Base-by-base conservation (phyloP, 2,797 vertebrate species). In the Triplophysa bombifrons region DNA sequence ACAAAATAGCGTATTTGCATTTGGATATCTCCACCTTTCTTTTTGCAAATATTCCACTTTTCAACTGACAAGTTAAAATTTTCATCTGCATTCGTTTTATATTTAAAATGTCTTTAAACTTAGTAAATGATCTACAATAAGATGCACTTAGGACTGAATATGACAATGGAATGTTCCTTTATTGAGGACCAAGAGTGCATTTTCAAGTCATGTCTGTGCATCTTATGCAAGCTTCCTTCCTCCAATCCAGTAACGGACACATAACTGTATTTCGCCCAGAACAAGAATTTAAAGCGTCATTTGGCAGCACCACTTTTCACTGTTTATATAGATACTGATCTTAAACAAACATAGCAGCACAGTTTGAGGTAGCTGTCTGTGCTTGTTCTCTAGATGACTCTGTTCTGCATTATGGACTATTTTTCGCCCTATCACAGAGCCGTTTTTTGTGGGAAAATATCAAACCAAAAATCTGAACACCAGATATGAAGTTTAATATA, bases 281-380 rank as follows among this genome's bases (percentile, higher is more conserved):
- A 79, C 77, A 44, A 70, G 76, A 80, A 58, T 80, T 73, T 30
- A 65, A 80, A 74, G 64, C 74, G 27, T 61, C 67, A 72, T 83
- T 84, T 81, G 81, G 56, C 66, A 71, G 38, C 48, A 56, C 19
- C 2, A 72, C 55, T 46, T 81, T 80, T 79, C 34, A 61, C 65
- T 73, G 68, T 75, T 69, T 48, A 76, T 48, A 38, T 12, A 81
- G 85, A 86, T 86, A 86, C 67, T 76, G 41, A 86, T 86, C 85
- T 86, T 46, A 73, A 83, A 83, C 85, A 78, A 84, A 78, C 67
- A 78, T 38, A 77, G 73, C 76, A 83, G 69, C 34, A 80, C 55
- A 80, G 83, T 83, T 81, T 34, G 50, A 82, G 74, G 74, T 80
- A 76, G 78, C 71, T 84, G 85, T 58, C 75, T 79, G 75, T 78